Percentiles rank a stretch among this genome's conserved stretches.
Evolutionary conservation across 2,888 invertebrate genomes (phyloP).

Genomic region (Luperina nickerlii): DNA sequence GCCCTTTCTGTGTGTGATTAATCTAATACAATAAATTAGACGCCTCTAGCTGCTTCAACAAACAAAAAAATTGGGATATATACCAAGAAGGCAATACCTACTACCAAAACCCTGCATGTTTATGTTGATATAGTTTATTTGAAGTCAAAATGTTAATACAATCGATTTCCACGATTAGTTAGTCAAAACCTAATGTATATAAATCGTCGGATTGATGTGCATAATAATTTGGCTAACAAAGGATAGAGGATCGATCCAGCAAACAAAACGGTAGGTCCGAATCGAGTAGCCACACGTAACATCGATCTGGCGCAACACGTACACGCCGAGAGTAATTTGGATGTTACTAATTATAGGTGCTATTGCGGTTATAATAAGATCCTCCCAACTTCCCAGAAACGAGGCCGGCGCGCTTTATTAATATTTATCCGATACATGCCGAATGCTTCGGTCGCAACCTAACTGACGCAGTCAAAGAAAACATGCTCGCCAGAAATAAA

Average conservation of each 20-base stretch:
- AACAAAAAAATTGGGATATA: constrained; percentile 60
- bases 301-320: constrained; percentile 85
- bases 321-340: constrained; percentile 87
- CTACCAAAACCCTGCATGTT: constrained; percentile 7
- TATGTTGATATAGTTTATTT: constrained; percentile 14
- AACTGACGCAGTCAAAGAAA: constrained; percentile 90
- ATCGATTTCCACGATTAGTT: constrained; percentile 31
- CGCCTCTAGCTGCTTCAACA: constrained; percentile 12
- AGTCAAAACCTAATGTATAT: constrained; percentile 36
- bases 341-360: constrained; percentile 90
- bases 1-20: constrained; percentile 51
- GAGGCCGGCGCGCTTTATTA: constrained; percentile 90
- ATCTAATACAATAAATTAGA: constrained; percentile 46
- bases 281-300: constrained; percentile 83
- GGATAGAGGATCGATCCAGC: constrained; percentile 73
- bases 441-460: constrained; percentile 84
- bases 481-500: constrained; percentile 89
- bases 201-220: constrained; percentile 60
- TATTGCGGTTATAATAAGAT: constrained; percentile 91
- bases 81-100: constrained; percentile 40
- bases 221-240: constrained; percentile 71
- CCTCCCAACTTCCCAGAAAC: constrained; percentile 90
- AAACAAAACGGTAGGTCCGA: constrained; percentile 77
- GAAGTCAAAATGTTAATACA: constrained; percentile 21
- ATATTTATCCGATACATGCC: constrained; percentile 90